phyloP scores from a whole-genome alignment of 2,113 vertebrate genomes.

The Monopterus albus region DNA sequence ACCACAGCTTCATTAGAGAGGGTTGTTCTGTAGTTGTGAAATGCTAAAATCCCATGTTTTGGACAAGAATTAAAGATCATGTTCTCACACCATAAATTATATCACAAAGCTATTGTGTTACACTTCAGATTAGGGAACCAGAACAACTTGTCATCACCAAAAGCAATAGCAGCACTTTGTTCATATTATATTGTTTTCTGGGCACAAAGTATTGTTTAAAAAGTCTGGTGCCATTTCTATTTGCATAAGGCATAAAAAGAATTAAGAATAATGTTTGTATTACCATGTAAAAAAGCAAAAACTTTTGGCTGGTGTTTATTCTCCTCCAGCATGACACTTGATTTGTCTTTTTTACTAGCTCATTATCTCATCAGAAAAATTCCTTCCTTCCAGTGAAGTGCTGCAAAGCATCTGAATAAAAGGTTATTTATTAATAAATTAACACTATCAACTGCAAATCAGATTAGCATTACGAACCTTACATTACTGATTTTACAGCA shows the following conservation, averaged over 20 bases:
- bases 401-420: neutral
- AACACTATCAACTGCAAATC: no score
- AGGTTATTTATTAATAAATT: neutral
- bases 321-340: no score
- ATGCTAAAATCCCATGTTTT: slow-evolving; percentile 23
- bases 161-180: slow-evolving; percentile 8
- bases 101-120: neutral
- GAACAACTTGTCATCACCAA: neutral
- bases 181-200: neutral
- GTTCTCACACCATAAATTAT: slow-evolving; percentile 1
- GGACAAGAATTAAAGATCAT: slow-evolving; percentile 23
- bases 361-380: neutral
- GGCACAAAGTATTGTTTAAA: neutral
- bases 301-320: neutral
- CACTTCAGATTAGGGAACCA: neutral
- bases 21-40: slow-evolving; percentile 5
- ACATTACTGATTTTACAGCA: no score
- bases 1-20: slow-evolving; percentile 22
- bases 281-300: neutral
- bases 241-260: no score
- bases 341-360: neutral
- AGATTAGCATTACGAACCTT: no score
- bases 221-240: neutral
- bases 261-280: no score
- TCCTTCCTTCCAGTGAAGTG: neutral